A percentile compares a stretch with the other conserved stretches of the same genome.
Conservation (phyloP, 2,113 vertebrate genomes). For the Chloropsis cyanopogon region DNA sequence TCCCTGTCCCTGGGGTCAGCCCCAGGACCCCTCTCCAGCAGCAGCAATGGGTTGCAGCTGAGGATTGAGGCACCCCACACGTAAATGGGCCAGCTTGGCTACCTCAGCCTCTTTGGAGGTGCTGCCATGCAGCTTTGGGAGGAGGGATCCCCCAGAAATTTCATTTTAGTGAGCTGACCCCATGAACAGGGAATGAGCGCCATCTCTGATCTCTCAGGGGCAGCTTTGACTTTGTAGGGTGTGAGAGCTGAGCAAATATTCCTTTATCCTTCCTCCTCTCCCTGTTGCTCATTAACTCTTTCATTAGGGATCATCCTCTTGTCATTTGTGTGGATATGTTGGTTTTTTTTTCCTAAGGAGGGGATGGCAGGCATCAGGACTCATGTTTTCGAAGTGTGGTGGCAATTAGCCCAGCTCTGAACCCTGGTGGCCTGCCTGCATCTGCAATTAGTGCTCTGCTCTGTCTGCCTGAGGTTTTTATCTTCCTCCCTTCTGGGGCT, state of each 20-base stretch:
- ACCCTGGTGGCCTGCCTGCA: not conserved
- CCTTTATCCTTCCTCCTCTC: not conserved
- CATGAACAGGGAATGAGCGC: not conserved
- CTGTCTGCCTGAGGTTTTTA: not conserved
- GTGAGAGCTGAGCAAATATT: not conserved
- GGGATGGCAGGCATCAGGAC: not conserved
- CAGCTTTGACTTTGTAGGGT: not conserved
- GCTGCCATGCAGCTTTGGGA: not conserved
- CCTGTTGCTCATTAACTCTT: not conserved
- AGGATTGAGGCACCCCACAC: fast-evolving
- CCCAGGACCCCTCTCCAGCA: not conserved
- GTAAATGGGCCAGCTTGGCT: not conserved
- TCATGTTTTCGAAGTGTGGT: not conserved
- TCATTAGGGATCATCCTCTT: not conserved
- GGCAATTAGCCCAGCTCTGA: slow-evolving; percentile 39
- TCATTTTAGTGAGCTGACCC: not conserved
- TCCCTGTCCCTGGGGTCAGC: not conserved
- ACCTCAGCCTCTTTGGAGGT: fast-evolving
- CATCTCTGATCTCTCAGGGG: not conserved
- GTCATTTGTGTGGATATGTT: not conserved
- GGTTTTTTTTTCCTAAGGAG: not conserved
- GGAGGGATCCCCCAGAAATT: not conserved
- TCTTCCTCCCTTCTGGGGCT: not conserved
- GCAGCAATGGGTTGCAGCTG: not conserved
- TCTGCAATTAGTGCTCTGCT: not conserved